Percentiles rank a stretch among this genome's conserved stretches.
Evolutionary conservation across 2,797 vertebrate genomes (phyloP).

Genomic region (Philypnodon macrostomus): DNA sequence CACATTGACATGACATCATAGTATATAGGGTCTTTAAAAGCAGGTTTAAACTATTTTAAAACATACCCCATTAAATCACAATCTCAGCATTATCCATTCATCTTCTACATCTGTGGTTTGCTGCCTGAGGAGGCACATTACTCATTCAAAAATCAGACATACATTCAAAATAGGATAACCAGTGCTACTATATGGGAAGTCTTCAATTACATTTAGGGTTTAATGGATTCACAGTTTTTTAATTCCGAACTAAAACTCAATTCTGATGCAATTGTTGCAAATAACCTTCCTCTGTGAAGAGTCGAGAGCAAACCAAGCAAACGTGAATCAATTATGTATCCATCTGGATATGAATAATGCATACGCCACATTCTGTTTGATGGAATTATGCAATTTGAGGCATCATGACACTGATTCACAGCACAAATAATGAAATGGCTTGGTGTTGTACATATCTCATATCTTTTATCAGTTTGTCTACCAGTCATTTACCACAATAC

Average conservation of each 20-base stretch:
- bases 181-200: no score
- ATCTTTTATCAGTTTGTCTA: conserved; percentile 3
- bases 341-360: conserved; percentile 36
- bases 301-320: conserved; percentile 23
- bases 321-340: conserved; percentile 42
- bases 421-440: conserved; percentile 2
- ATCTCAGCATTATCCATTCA: no score
- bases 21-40: no score
- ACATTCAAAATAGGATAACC: no score
- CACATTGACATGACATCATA: no score
- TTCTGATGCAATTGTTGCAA: conserved; percentile 26
- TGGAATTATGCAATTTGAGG: conserved; percentile 37
- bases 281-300: conserved; percentile 30
- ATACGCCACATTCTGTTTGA: conserved; percentile 23
- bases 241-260: background rate
- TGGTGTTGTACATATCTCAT: conserved; percentile 1
- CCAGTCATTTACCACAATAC: background rate
- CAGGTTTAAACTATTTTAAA: no score
- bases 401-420: conserved; percentile 8
- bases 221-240: background rate
- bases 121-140: no score
- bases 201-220: background rate
- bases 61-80: no score
- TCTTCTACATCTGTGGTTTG: no score
- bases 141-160: no score